Base-by-base conservation (phyloP, 2,797 vertebrate species). In the Mycteria americana region DNA sequence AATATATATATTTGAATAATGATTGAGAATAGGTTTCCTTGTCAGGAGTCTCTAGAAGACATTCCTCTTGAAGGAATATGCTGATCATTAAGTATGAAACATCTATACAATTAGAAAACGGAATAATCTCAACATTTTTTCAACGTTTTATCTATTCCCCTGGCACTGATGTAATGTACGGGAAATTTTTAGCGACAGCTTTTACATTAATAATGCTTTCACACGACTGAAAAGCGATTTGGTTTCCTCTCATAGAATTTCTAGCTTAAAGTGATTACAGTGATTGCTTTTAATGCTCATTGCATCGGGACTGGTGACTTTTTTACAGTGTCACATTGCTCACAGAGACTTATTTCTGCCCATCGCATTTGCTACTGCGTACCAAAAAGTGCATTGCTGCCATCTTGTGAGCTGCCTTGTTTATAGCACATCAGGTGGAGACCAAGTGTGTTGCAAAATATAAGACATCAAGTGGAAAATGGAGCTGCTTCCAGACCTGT, bases 351-450 rank as follows among this genome's bases (percentile, higher is more conserved):
- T 11, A 17, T 15, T 53, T 21, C n/a, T 67, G 37, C 28, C 45
- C 19, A 5, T 16, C 5, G 5, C 11, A 0, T 9, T 64, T 25
- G 43, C 14, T 41, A 0, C 37, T 31, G 46, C 1, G 0, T 27
- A 17, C 22, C 35, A 35, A 59, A 70, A 63, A 91, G 92, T 53
- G 88, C 93, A n/a, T 50, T 97, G 88, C 97, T 97, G 97, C 97
- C 97, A 97, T 72, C 98, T 96, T 11, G 95, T 97, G 98, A 92
- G 50, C 39, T 54, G 9, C 28, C 4, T 19, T 5, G 45, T 30
- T 56, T 73, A 93, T 46, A 54, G 83, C 95, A 89, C 3, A 1
- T 25, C 43, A 37, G 43, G 46, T 11, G 31, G 45, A 10, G 48
- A 30, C 9, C 18, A 27, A 1, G 10, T 2, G 22, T 13, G 11